These are phyloP conservation scores for Gobio gobio DNA, from an alignment of 2,113 vertebrate species.

Conservation along the genomic window DNA sequence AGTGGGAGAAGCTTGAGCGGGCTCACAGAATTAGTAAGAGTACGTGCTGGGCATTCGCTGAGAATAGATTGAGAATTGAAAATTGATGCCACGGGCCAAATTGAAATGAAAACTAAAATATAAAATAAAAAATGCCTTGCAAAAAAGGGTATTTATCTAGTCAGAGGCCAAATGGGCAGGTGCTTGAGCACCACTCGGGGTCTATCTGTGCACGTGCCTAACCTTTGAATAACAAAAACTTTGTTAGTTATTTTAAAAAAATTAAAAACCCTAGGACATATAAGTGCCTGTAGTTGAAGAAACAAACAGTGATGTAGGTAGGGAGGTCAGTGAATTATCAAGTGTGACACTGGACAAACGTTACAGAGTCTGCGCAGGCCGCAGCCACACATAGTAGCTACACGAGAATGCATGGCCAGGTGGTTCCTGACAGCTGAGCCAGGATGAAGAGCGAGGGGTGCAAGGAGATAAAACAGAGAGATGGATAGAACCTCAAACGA, in stretches of 20 bases:
- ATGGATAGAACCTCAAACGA: constrained; percentile 82
- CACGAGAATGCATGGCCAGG: constrained; percentile 57
- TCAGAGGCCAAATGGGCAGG: no score
- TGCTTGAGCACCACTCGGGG: no score
- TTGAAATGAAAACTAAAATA: no score
- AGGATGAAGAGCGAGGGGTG: constrained; percentile 55
- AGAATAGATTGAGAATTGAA: no score
- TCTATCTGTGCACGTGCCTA: neutral
- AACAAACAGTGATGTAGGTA: neutral
- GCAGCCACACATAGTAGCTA: constrained; percentile 33
- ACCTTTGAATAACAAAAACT: neutral
- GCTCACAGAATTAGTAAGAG: no score
- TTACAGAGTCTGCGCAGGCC: neutral
- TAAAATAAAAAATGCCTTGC: no score
- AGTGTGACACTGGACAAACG: neutral
- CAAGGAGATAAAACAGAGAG: constrained; percentile 54
- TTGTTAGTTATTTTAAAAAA: no score
- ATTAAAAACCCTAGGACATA: neutral
- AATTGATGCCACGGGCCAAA: no score
- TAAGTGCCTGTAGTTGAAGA: neutral
- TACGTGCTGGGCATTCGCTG: no score
- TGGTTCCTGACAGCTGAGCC: constrained; percentile 58
- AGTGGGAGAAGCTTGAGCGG: no score
- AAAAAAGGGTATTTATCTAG: no score
- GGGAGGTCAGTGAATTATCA: constrained; percentile 25